Base-by-base conservation (phyloP, 1,140 invertebrate genomes). In the Papilio dardanus region DNA sequence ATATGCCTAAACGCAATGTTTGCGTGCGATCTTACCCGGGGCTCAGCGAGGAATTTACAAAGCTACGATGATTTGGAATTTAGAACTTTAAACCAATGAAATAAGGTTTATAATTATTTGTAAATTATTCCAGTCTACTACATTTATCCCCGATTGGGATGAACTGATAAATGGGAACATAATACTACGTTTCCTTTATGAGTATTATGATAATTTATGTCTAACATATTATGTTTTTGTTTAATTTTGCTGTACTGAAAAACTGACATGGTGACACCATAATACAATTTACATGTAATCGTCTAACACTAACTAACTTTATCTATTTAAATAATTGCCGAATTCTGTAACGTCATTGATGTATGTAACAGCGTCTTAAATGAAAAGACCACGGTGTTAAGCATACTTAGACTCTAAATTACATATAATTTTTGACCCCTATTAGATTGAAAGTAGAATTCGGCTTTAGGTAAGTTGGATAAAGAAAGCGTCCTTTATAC, bases 1-100 rank as follows among this genome's bases (percentile, higher is more conserved):
- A 86, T 85, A 87, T 81, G 81, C 83, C 79, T 80, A 83, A 86
- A 85, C 81, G 77, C 69, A 71, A 71, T 83, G 81, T 86, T 87
- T 88, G 79, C 35, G 50, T 65, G 67, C 77, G 54, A 71, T 76
- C 76, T 88, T 88, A 83, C 77, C 79, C 46, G 35, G 40, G 35
- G 69, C 50, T 75, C 54, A 42, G 40, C 37, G 73, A 68, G 73
- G 76, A 83, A 83, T 81, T 80, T 80, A 77, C 66, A 76, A 42
- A 42, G 28, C 14, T 30, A 35, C 65, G 6, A 14, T 42, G 31
- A 24, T n/a, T 28, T 21, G 8, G 10, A 42, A 76, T 42, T 66
- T 40, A 28, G 5, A 42, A 69, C 74, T 28, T 28, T 76, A 76
- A 50, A n/a, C 1, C 3, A 14, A 14, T 14, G 7, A 0, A 0